These are phyloP conservation scores for Piezodorus guildinii DNA, from an alignment of 1,140 invertebrate genomes.

Conservation along the genomic window DNA sequence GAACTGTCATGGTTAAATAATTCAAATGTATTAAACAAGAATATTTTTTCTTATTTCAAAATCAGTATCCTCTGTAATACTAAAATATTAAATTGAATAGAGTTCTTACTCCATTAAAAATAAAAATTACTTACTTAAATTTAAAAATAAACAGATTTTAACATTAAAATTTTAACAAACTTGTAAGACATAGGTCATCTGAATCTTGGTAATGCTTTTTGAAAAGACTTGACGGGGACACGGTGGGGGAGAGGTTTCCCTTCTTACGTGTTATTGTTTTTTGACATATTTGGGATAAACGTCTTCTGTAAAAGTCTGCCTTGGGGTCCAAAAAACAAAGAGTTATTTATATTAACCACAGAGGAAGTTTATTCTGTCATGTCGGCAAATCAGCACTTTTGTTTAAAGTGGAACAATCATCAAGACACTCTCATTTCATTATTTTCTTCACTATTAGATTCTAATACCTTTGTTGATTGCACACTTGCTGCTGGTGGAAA, in stretches of 20 bases:
- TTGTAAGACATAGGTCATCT: no score
- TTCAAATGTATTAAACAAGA: no score
- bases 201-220: no score
- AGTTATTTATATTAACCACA: not conserved
- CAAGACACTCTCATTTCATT: conserved; percentile 40
- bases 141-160: no score
- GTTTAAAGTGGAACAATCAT: conserved; percentile 44
- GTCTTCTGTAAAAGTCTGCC: no score
- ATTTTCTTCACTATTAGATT: conserved; percentile 38
- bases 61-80: no score
- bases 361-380: conserved; percentile 3
- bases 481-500: conserved; percentile 42
- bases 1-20: no score
- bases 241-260: conserved; percentile 17
- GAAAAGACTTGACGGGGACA: not conserved
- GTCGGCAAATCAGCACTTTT: conserved; percentile 39
- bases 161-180: no score
- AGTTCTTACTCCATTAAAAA: no score
- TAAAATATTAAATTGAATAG: no score
- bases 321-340: not conserved
- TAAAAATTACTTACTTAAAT: no score
- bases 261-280: conserved; percentile 21
- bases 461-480: conserved; percentile 41
- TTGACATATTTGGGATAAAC: conserved; percentile 7
- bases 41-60: no score